Conservation (phyloP, 2,113 vertebrate genomes). For the Petaurus breviceps region DNA sequence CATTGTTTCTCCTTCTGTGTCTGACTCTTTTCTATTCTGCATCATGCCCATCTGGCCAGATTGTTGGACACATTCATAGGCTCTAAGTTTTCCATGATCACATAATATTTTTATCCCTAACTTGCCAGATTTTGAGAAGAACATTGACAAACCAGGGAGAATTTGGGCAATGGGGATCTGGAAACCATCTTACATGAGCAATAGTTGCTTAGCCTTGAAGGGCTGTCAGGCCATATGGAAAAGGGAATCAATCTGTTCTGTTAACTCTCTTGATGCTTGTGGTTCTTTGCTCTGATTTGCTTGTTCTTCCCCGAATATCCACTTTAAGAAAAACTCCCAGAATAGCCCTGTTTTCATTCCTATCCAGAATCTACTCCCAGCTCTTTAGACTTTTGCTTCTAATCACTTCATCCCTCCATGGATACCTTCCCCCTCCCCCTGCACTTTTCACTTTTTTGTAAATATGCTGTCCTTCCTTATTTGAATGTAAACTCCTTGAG, state of each 20-base stretch:
- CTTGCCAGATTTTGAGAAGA: neutral
- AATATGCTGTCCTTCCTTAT: neutral
- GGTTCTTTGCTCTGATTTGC: neutral
- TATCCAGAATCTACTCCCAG: too few species aligned
- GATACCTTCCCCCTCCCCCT: too few species aligned
- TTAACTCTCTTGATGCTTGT: neutral
- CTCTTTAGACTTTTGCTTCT: neutral
- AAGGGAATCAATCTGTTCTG: too few species aligned
- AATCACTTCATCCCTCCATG: too few species aligned
- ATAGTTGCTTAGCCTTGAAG: neutral
- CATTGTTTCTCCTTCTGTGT: neutral
- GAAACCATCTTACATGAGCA: neutral
- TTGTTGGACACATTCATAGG: neutral
- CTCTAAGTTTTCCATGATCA: too few species aligned
- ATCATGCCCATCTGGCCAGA: too few species aligned
- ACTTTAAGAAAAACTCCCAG: too few species aligned
- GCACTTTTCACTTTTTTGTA: too few species aligned
- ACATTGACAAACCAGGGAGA: neutral
- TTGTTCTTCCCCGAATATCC: too few species aligned
- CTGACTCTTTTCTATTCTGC: neutral
- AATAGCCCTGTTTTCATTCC: neutral
- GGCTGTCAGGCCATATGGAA: too few species aligned
- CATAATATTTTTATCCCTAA: neutral
- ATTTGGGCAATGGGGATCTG: neutral
- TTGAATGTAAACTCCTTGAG: neutral